A percentile compares a stretch with the other conserved stretches of the same genome.
phyloP scores from a whole-genome alignment of 2,888 invertebrate species.

The Drosophila mimica region DNA sequence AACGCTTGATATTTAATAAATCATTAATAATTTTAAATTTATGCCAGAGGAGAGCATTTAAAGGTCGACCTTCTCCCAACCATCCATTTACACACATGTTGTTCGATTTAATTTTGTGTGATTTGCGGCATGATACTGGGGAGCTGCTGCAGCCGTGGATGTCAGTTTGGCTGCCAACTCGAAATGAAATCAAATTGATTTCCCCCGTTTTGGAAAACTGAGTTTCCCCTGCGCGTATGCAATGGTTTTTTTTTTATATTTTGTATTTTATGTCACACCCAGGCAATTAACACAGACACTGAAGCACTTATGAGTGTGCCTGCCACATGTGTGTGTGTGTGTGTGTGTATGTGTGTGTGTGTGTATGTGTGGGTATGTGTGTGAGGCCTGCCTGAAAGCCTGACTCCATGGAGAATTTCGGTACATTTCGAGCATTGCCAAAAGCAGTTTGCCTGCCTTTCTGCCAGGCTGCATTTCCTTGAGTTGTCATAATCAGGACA shows the following conservation, averaged over 20 bases:
- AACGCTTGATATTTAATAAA: neutral
- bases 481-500: constrained; percentile 77
- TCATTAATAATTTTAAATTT: neutral
- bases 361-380: constrained; percentile 20
- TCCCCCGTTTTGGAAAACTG: constrained; percentile 24
- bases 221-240: constrained; percentile 42
- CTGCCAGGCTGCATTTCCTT: constrained; percentile 66
- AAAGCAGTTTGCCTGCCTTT: constrained; percentile 36
- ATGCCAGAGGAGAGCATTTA: constrained; percentile 16
- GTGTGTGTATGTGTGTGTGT: constrained; percentile 10
- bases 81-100: neutral
- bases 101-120: constrained; percentile 23
- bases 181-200: constrained; percentile 72
- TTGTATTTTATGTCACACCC: constrained; percentile 37
- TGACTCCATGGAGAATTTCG: constrained; percentile 63
- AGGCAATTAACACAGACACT: constrained; percentile 70
- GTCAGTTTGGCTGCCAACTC: constrained; percentile 38
- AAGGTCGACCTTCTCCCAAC: neutral
- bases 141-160: neutral
- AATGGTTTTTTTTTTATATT: constrained; percentile 22
- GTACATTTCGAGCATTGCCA: constrained; percentile 50
- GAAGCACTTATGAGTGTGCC: constrained; percentile 1
- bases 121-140: constrained; percentile 20
- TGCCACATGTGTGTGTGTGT: neutral
- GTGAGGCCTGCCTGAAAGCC: constrained; percentile 48